A percentile compares a stretch with the other conserved stretches of the same genome.
These are phyloP conservation scores for Lampropteryx suffumata DNA, from an alignment of 2,888 invertebrate genomes.

Conservation along the genomic window DNA sequence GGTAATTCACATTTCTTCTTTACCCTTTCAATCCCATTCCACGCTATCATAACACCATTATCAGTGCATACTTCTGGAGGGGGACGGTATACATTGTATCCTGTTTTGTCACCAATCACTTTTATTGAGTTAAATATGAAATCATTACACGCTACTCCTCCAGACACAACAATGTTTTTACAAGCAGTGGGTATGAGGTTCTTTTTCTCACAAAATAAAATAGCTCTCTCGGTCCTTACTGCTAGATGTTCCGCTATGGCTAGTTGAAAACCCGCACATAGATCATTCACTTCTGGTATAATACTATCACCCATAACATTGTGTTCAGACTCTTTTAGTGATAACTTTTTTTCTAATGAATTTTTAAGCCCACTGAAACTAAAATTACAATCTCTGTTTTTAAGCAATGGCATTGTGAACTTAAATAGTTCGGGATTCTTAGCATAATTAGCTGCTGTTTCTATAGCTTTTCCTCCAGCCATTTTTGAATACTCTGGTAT, in stretches of 20 bases:
- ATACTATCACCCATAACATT: constrained; percentile 85
- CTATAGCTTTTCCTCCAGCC: constrained; percentile 94
- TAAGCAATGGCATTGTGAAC: constrained; percentile 86
- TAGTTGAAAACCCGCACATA: constrained; percentile 93
- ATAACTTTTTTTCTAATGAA: constrained; percentile 79
- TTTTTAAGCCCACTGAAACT: constrained; percentile 94
- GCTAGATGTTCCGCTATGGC: constrained; percentile 90
- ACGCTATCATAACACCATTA: constrained; percentile 99
- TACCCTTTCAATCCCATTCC: constrained; percentile 96
- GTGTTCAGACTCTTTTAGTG: constrained; percentile 82
- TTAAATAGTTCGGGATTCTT: constrained; percentile 85
- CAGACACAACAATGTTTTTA: constrained; percentile 91
- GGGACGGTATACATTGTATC: constrained; percentile 88
- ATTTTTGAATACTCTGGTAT: constrained; percentile 87
- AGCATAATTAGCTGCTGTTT: constrained; percentile 88
- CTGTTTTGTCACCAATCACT: constrained; percentile 85
- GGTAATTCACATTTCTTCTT: constrained; percentile 62
- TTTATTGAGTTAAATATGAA: constrained; percentile 88
- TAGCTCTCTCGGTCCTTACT: constrained; percentile 91
- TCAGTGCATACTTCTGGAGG: constrained; percentile 95
- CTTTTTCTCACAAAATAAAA: constrained; percentile 86
- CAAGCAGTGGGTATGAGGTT: constrained; percentile 79
- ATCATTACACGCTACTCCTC: constrained; percentile 97
- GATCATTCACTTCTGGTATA: constrained; percentile 89
- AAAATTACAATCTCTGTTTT: constrained; percentile 91